These are phyloP conservation scores for Drosophila nebulosa DNA, from an alignment of 1,140 invertebrate genomes.

Conservation along the genomic window DNA sequence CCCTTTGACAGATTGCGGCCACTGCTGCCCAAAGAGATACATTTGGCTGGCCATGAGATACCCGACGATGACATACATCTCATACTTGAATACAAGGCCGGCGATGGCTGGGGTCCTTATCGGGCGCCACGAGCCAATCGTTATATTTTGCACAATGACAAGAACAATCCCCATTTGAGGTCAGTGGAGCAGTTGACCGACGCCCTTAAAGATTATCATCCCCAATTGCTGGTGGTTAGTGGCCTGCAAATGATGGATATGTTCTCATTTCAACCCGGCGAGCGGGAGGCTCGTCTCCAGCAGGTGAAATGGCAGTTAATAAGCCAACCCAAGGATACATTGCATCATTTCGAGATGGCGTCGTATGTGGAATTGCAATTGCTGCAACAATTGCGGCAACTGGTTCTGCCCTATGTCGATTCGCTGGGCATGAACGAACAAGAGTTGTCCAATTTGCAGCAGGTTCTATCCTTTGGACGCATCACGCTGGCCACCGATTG, in stretches of 20 bases:
- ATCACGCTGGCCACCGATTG: conserved; percentile 89
- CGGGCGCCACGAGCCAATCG: conserved; percentile 90
- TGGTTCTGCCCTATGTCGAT: conserved; percentile 89
- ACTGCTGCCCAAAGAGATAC: conserved; percentile 84
- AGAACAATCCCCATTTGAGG: conserved; percentile 89
- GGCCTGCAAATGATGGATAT: conserved; percentile 96
- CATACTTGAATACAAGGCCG: conserved; percentile 90
- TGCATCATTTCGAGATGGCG: conserved; percentile 94
- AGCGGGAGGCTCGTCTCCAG: conserved; percentile 84
- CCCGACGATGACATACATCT: conserved; percentile 91
- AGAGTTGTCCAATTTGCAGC: conserved; percentile 90
- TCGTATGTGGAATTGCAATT: conserved; percentile 89
- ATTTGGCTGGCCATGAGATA: conserved; percentile 83
- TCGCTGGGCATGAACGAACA: conserved; percentile 96
- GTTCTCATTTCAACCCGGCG: conserved; percentile 87
- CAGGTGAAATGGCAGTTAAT: conserved; percentile 87
- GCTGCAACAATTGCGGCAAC: conserved; percentile 85
- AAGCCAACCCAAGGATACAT: conserved; percentile 83
- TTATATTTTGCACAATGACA: conserved; percentile 93
- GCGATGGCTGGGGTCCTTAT: conserved; percentile 89
- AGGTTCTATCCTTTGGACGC: conserved; percentile 86
- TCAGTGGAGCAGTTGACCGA: conserved; percentile 87
- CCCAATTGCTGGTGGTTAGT: conserved; percentile 90
- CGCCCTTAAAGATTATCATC: conserved; percentile 85
- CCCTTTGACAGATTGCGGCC: conserved; percentile 70